phyloP scores from a whole-genome alignment of 2,888 invertebrate genomes.

The Seira ritae region DNA sequence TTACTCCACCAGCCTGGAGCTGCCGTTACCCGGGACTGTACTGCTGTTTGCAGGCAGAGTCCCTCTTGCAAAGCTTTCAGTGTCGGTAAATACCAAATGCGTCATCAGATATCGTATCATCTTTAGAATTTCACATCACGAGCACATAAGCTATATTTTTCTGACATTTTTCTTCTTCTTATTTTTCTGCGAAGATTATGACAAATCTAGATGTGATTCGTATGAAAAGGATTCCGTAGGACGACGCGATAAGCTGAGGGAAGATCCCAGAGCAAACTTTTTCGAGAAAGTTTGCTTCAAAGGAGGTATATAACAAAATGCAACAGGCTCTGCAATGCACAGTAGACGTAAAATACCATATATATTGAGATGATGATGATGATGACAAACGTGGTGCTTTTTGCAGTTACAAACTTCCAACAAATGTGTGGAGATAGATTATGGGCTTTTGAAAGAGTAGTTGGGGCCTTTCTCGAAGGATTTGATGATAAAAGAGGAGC shows the following conservation, averaged over 20 bases:
- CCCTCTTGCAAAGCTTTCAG: conserved; percentile 75
- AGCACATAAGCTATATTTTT: background rate
- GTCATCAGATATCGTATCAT: no score
- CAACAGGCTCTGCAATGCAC: background rate
- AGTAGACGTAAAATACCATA: conserved; percentile 13
- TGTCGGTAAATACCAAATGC: conserved; percentile 73
- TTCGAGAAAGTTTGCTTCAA: conserved; percentile 76
- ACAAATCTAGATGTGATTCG: conserved; percentile 75
- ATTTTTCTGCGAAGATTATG: conserved; percentile 75
- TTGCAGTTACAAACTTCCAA: conserved; percentile 75
- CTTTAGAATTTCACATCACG: background rate
- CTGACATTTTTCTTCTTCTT: no score
- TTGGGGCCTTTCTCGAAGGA: conserved; percentile 76
- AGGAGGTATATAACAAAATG: conserved; percentile 74
- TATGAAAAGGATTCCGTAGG: conserved; percentile 75
- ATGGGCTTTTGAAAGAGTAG: conserved; percentile 78
- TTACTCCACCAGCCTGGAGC: conserved; percentile 76
- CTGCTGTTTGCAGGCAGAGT: conserved; percentile 76
- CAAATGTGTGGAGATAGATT: conserved; percentile 76
- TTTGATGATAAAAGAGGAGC: conserved; percentile 76
- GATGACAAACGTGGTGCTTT: background rate
- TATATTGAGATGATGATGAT: conserved; percentile 15
- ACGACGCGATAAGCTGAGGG: conserved; percentile 75
- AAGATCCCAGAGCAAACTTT: conserved; percentile 75
- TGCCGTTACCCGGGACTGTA: conserved; percentile 76